Base-by-base conservation (phyloP, 2,888 invertebrate genomes). In the Scrobipalpa costella region DNA sequence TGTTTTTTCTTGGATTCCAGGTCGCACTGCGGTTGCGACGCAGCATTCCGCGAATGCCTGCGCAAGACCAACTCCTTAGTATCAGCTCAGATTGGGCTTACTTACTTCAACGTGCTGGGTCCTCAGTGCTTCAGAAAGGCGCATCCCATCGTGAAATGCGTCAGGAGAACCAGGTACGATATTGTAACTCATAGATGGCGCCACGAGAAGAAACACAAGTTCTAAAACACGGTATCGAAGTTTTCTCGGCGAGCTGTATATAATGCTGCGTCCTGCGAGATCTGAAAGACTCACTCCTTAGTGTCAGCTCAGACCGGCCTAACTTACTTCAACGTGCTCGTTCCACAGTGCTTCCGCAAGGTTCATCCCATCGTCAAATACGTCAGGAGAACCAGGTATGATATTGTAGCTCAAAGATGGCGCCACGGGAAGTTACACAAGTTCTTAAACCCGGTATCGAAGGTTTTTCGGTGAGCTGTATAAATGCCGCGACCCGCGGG, bases 321-420 rank as follows among this genome's bases (percentile, higher is more conserved):
- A 34, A 94, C 95, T 0, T 96, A 95, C 85, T 96, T 96, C 86
- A 95, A 95, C 74, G 88, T 96, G 67, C 85, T 96, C 49, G 93
- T 94, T 0, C 95, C 95, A 0, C 94, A 95, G 27, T 27, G 27
- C 27, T 27, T 27, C 2, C 27, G 27, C 27, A 27, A 27, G 27
- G 88, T 93, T 0, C 92, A 92, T 70, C 93, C 93, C 0, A 92
- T 93, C 50, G 84, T 89, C 68, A 83, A 81, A 60, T 93, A 93
- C 66, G 74, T 78, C 8, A 79, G 84, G 67, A 78, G 81, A 59
- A 90, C 89, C 33, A 84, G 86, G 85, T 86, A 68, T 68, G 66
- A 7, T 27, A 6, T 9, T 9, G 7, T n/a, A 17, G 7, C 15
- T 19, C 47, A 15, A 8, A 47, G 11, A 7, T 13, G 7, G 36